Base-by-base conservation (phyloP, 1,140 invertebrate species). In the Rhagoletis pomonella region DNA sequence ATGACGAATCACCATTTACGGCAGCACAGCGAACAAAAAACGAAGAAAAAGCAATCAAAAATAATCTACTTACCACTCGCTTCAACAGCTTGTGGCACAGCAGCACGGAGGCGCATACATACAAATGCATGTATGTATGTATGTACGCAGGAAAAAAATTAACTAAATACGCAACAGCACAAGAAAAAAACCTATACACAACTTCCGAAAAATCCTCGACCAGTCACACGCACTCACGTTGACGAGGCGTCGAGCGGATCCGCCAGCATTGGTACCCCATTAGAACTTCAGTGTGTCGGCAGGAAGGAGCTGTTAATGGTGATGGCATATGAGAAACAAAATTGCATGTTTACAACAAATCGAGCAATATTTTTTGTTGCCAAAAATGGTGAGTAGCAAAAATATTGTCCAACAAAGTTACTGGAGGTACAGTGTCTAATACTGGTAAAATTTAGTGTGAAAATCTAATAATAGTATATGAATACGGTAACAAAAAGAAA, bases 11-110 rank as follows among this genome's bases (percentile, higher is more conserved):
- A 39, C 14, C 67, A 73, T 73, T 73, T 73, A 29, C 29, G 44
- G 67, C 39, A 42, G 3, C 42, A 14, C 0, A 42, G 65, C 3
- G 29, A 7, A 14, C 4, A 62, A 62, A 73, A 47, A 19, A 58
- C 47, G 67, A 19, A 47, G 73, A 87, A 90, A 89, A 90, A 86
- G 89, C 89, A 90, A 89, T 90, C 87, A 89, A 89, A 88, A 86
- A 88, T 90, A 90, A 90, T 89, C 89, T 88, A 87, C 89, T 90
- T 89, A 88, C 62, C 85, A 87, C 81, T 69, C 59, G 42, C 86
- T 64, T 64, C 87, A 50, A 65, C 73, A 87, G 55, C 84, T 87
- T 85, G 60, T 59, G 42, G 17, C 65, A 55, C 50, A 29, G 29
- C 29, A 29, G 29, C 29, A 29, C 29, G 29, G 29, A 29, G 4